phyloP scores from a whole-genome alignment of 2,113 vertebrate genomes.

The Oryzias celebensis region DNA sequence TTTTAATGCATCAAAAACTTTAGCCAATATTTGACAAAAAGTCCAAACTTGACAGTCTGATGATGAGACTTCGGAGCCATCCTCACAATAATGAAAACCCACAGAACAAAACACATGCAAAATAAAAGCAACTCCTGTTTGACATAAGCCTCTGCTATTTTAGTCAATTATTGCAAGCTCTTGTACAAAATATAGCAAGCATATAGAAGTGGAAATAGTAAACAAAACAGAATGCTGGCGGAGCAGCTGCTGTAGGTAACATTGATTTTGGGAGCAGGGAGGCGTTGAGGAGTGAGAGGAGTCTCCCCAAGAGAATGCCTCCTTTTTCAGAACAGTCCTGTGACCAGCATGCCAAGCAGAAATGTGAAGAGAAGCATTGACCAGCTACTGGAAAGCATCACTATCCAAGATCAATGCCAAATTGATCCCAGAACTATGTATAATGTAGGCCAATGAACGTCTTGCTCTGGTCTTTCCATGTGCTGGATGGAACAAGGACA shows the following conservation, averaged over 20 bases:
- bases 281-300: constrained; percentile 53
- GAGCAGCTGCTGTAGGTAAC: constrained; percentile 63
- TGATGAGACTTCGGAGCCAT: neutral
- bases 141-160: constrained; percentile 5
- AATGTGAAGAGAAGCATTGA: constrained; percentile 73
- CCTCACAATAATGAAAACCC: neutral
- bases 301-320: constrained; percentile 62
- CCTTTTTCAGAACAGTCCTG: constrained; percentile 54
- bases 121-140: neutral
- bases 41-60: neutral
- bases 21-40: neutral
- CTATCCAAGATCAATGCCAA: constrained; percentile 73
- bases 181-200: constrained; percentile 31
- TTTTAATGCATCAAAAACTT: constrained; percentile 9
- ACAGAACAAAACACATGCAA: neutral
- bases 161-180: constrained; percentile 30
- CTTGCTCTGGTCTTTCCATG: constrained; percentile 36
- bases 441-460: constrained; percentile 71
- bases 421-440: constrained; percentile 77
- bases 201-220: constrained; percentile 54
- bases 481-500: constrained; percentile 25
- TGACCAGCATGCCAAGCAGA: constrained; percentile 72
- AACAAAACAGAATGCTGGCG: constrained; percentile 59
- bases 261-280: constrained; percentile 72
- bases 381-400: constrained; percentile 77